Conservation (phyloP, 2,888 invertebrate species). For the Euphydryas editha region DNA sequence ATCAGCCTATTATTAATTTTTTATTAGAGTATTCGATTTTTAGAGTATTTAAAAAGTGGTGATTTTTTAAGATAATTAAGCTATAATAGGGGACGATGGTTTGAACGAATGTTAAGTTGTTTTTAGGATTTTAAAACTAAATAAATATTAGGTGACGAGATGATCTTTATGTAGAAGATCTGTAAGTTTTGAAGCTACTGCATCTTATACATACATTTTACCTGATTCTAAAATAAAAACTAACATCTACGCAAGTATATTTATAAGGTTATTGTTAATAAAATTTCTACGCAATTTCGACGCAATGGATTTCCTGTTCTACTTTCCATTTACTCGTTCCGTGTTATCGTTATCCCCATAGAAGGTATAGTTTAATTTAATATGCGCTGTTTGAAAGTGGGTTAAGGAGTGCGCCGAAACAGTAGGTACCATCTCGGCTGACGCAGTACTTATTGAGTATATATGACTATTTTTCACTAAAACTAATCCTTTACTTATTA, state of each 20-base stretch:
- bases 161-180: no score
- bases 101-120: no score
- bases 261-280: neutral
- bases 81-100: no score
- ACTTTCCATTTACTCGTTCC: slow-evolving; percentile 62
- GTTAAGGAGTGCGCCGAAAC: slow-evolving; percentile 55
- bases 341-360: slow-evolving; percentile 69
- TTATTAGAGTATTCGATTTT: no score
- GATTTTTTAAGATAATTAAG: no score
- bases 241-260: neutral
- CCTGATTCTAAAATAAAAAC: no score
- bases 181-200: no score
- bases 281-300: neutral
- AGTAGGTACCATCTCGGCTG: slow-evolving; percentile 42
- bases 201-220: no score
- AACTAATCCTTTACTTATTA: slow-evolving; percentile 13
- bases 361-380: slow-evolving; percentile 69
- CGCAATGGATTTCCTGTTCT: slow-evolving; percentile 40
- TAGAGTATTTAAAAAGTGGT: no score
- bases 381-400: slow-evolving; percentile 64
- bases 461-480: slow-evolving; percentile 22
- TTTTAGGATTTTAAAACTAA: no score
- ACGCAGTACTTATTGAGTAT: slow-evolving; percentile 30
- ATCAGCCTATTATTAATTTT: no score
- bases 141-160: no score